These are phyloP conservation scores for Spisula subtruncata DNA, from an alignment of 2,888 invertebrate species.

Conservation along the genomic window DNA sequence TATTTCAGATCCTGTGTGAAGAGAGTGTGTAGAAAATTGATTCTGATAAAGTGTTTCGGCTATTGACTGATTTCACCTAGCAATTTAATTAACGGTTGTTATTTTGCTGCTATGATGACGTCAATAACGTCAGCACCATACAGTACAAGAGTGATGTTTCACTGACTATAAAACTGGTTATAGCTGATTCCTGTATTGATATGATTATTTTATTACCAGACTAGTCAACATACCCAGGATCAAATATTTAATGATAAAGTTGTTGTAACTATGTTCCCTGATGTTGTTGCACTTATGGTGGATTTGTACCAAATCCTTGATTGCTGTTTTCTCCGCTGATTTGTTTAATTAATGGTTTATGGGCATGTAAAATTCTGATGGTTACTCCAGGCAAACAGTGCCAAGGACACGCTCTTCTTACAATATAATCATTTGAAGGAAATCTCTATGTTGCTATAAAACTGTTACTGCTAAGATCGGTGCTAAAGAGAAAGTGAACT, in stretches of 20 bases:
- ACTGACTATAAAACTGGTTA: constrained; percentile 24
- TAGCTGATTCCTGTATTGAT: neutral
- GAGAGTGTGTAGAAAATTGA: constrained; percentile 6
- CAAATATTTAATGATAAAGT: neutral
- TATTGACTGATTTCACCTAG: neutral
- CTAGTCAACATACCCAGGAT: neutral
- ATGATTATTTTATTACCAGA: constrained; percentile 11
- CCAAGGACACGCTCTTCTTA: neutral
- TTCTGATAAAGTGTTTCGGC: constrained; percentile 10
- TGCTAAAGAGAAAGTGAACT: neutral
- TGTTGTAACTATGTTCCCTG: neutral
- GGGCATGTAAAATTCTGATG: neutral
- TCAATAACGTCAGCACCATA: neutral
- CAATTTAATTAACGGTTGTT: constrained; percentile 42
- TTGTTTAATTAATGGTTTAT: neutral
- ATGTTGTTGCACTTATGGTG: neutral
- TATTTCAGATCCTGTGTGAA: neutral
- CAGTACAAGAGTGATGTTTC: neutral
- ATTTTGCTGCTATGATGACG: constrained; percentile 29
- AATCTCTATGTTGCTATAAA: neutral
- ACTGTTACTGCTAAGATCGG: neutral
- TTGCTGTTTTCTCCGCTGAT: neutral
- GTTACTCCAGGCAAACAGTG: neutral
- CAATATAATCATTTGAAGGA: neutral
- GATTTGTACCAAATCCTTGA: neutral